phyloP scores from a whole-genome alignment of 2,113 vertebrate genomes.

The Silurus asotus region DNA sequence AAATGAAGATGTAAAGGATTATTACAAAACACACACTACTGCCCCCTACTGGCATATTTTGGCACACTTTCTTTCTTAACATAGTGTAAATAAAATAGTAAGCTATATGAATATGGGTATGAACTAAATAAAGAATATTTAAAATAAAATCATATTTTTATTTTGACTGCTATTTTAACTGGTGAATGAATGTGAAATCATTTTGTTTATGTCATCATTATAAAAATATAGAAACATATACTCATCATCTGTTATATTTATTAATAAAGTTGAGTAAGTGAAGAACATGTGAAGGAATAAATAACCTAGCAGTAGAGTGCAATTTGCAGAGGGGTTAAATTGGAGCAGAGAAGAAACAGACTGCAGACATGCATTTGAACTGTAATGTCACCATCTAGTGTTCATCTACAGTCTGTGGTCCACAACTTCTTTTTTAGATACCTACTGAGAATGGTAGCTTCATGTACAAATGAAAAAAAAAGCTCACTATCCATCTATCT shows the following conservation, averaged over 20 bases:
- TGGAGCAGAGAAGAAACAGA: not conserved
- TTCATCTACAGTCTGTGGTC: not conserved
- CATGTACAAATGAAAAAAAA: too few relatives aligned
- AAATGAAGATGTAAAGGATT: too few relatives aligned
- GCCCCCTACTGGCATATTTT: not conserved
- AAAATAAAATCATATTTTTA: not conserved
- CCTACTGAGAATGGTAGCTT: too few relatives aligned
- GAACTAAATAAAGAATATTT: not conserved
- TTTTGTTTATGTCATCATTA: too few relatives aligned
- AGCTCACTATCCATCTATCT: too few relatives aligned
- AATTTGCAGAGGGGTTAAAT: not conserved
- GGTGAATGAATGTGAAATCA: too few relatives aligned
- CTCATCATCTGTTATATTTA: not conserved
- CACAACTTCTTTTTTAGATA: not conserved
- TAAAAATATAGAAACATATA: too few relatives aligned
- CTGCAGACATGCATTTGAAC: not conserved
- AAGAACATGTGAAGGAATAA: too few relatives aligned
- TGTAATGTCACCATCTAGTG: slow-evolving; percentile 34
- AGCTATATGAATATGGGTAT: not conserved
- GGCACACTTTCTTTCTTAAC: not conserved
- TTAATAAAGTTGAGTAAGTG: not conserved
- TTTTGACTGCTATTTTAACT: not conserved
- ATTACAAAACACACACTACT: not conserved
- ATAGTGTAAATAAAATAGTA: not conserved
- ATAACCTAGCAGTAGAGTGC: not conserved